Base-by-base conservation (phyloP, 2,113 vertebrate species). In the Cyprinodon brontotheroides region DNA sequence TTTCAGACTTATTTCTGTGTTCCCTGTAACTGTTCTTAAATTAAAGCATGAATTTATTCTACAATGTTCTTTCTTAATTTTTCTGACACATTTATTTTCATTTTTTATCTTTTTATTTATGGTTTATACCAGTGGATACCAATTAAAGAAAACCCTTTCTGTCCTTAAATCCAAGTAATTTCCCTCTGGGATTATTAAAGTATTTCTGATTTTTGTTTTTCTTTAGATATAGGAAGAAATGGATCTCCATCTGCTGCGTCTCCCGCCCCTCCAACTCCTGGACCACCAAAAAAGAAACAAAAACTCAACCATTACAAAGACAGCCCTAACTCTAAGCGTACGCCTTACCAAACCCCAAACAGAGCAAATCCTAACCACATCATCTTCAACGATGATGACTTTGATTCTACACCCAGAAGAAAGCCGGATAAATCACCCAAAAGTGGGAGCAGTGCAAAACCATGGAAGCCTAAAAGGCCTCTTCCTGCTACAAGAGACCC, bases 381-480 rank as follows among this genome's bases (percentile, higher is more conserved):
- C 14, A 81, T 87, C 67, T 91, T 91, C n/a, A 74, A 36, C 11
- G 74, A 79, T 14, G 40, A 10, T 1, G 75, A 82, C 40, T 20
- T 61, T 0, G 14, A 65, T 4, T 1, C 37, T 1, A 61, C 39
- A 20, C 61, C 74, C 53, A 91, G 84, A 80, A 53, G 20, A n/a
- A 87, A 74, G 12, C 77, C 47, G 9, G 40, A 67, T 53, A 84
- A 63, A 64, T 76, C 66, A 11, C 73, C 60, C 13, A 61, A 71
- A 36, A 41, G 53, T 37, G 10, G 36, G 20, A 41, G 72, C 61
- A 79, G 17, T 5, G 85, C 61, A 10, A 94, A 92, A 86, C 67
- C 64, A 0, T 93, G 92, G 92, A 89, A 93, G 72, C 83, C 92
- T 69, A 93, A 93, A 72, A 89, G 92, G 76, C 83, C 89, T 3